A percentile compares a stretch with the other conserved stretches of the same genome.
Evolutionary conservation across 37 sponge, comb jelly and placozoan species (phyloP).

Genomic region (Chondrilla cf. caribensis): DNA sequence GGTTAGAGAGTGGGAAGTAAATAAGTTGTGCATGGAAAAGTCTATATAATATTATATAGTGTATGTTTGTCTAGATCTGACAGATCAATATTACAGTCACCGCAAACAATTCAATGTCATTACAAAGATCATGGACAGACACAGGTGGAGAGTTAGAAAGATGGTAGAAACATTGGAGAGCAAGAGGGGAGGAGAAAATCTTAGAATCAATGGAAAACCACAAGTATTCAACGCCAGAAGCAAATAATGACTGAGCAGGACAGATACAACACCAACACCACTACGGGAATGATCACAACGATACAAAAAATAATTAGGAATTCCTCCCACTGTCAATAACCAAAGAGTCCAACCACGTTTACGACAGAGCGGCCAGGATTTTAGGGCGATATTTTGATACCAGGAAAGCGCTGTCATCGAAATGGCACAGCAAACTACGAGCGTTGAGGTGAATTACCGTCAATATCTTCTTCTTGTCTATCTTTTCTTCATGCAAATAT

Average conservation of each 20-base stretch:
- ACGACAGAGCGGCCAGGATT: background rate
- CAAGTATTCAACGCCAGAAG: background rate
- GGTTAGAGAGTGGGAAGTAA: background rate
- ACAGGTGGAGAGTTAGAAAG: background rate
- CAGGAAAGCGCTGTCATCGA: background rate
- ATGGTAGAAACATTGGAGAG: background rate
- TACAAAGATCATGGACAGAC: background rate
- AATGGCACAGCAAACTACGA: background rate
- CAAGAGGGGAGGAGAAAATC: background rate
- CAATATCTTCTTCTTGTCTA: background rate
- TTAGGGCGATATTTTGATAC: background rate
- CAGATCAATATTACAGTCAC: slow-evolving; percentile 17
- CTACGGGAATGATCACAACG: background rate
- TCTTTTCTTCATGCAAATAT: too few species aligned
- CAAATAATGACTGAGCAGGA: background rate
- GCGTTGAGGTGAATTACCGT: background rate
- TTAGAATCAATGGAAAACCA: background rate
- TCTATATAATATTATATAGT: background rate
- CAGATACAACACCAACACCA: background rate
- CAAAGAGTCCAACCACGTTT: slow-evolving; percentile 1
- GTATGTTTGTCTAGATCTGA: background rate
- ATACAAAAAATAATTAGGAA: background rate
- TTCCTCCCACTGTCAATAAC: background rate
- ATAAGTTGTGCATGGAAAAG: background rate
- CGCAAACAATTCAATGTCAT: slow-evolving; percentile 9